Evolutionary conservation across 2,888 invertebrate genomes (phyloP), one percentile per base, ranked within the genome.

Genomic region (Dyspetes luteomarginatus): DNA sequence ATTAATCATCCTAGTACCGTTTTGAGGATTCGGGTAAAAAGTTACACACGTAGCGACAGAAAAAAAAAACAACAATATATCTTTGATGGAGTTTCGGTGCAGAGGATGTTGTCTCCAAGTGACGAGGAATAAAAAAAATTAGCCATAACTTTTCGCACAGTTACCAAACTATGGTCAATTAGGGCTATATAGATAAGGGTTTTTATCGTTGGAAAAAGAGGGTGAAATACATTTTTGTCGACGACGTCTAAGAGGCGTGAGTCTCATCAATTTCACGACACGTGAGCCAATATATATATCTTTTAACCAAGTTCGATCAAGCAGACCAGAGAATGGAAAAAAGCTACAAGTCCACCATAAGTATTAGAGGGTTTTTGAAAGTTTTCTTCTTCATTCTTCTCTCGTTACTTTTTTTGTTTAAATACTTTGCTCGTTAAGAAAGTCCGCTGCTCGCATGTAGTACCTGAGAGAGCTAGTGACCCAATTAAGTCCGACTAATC

Each of bases 401-500:
- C n/a, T 56, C 9, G 7, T 19, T 24, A n/a, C 22, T 22, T 60
- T 48, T 26, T 62, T 62, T 69, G 26, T 28, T 45, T 43, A 52
- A 62, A n/a, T 78, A 73, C 78, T 64, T 45, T 64, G 69, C 65
- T 75, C 58, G 48, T 79, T 79, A 75, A 48, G 69, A 69, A 74
- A 74, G 48, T 65, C 65, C 56, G 45, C 43, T 43, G 58, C 65
- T 75, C 30, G 48, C 56, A 60, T 24, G 74, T 69, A 64, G 45
- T 43, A 5, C 3, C n/a, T 24, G 67, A 56, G 48, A 30, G 22
- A 75, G 41, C 56, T 15, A 41, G 68, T 62, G 62, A 75, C 58
- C 69, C 74, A 79, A 79, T 79, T 69, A 79, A 74, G 74, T 64
- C 36, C 24, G 64, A 36, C 64, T 79, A 79, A 72, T 69, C 79